Percentiles rank a stretch among this genome's conserved stretches.
phyloP scores from a whole-genome alignment of 1,140 invertebrate genomes.

The Trachymyrmex cornetzi region DNA sequence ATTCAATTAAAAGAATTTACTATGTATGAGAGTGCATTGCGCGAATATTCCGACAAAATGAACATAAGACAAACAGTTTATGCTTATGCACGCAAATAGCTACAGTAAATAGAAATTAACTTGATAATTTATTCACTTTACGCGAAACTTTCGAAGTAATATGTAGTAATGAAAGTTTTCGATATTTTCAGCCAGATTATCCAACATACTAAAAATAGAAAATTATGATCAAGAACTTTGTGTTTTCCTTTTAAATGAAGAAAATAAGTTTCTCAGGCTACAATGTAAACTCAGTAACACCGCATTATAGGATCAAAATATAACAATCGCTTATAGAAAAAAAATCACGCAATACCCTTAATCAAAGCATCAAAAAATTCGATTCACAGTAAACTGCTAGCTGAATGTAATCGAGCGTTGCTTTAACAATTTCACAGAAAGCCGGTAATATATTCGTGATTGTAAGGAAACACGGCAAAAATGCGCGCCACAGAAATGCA shows the following conservation, averaged over 20 bases:
- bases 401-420: slow-evolving; percentile 18
- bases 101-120: slow-evolving; percentile 38
- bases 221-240: neutral
- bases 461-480: slow-evolving; percentile 44
- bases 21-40: neutral
- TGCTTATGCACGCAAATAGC: slow-evolving; percentile 10
- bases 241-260: neutral
- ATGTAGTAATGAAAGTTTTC: slow-evolving; percentile 1
- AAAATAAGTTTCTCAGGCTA: neutral
- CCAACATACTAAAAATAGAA: neutral
- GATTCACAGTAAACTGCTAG: neutral
- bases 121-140: slow-evolving; percentile 26
- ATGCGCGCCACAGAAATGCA: slow-evolving; percentile 14
- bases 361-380: slow-evolving; percentile 4
- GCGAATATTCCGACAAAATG: neutral
- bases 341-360: neutral
- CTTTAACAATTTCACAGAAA: slow-evolving; percentile 36
- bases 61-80: slow-evolving; percentile 15
- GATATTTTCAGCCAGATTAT: neutral
- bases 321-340: neutral
- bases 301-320: neutral
- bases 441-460: slow-evolving; percentile 44
- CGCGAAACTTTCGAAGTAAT: slow-evolving; percentile 2
- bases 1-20: slow-evolving; percentile 14
- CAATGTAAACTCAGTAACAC: neutral